phyloP scores from a whole-genome alignment of 1,140 invertebrate species.

The Plodia interpunctella region DNA sequence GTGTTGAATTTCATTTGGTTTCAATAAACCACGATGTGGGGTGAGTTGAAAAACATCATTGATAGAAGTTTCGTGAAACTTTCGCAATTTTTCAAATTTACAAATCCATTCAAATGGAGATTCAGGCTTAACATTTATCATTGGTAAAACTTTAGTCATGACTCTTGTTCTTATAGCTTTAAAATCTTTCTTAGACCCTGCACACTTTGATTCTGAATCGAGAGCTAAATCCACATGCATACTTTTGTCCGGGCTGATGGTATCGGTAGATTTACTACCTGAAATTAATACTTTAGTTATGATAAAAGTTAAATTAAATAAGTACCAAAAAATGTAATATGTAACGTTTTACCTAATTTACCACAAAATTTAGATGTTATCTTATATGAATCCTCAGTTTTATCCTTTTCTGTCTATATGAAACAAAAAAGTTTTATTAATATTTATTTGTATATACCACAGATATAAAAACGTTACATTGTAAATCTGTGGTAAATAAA shows the following conservation, averaged over 20 bases:
- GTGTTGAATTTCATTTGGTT: constrained; percentile 55
- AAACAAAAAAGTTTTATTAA: no score
- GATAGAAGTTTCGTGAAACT: constrained; percentile 29
- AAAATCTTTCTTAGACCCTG: neutral
- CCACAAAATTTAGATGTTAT: no score
- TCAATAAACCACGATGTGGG: constrained; percentile 54
- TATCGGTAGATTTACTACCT: neutral
- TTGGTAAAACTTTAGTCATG: constrained; percentile 45
- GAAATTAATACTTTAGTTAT: neutral
- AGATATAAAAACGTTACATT: no score
- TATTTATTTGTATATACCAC: neutral
- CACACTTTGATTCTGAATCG: neutral
- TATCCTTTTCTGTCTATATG: no score
- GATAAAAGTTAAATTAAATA: no score
- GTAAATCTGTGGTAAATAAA: no score
- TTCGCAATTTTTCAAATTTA: constrained; percentile 44
- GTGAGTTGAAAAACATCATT: constrained; percentile 50
- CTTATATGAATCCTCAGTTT: no score
- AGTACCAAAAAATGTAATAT: no score
- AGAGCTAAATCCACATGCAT: no score
- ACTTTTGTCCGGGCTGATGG: neutral
- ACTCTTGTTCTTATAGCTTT: constrained; percentile 28
- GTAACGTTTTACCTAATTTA: no score
- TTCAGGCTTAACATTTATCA: constrained; percentile 42
- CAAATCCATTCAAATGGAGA: constrained; percentile 50